phyloP scores from a whole-genome alignment of 2,113 vertebrate genomes.

The Micromys minutus region DNA sequence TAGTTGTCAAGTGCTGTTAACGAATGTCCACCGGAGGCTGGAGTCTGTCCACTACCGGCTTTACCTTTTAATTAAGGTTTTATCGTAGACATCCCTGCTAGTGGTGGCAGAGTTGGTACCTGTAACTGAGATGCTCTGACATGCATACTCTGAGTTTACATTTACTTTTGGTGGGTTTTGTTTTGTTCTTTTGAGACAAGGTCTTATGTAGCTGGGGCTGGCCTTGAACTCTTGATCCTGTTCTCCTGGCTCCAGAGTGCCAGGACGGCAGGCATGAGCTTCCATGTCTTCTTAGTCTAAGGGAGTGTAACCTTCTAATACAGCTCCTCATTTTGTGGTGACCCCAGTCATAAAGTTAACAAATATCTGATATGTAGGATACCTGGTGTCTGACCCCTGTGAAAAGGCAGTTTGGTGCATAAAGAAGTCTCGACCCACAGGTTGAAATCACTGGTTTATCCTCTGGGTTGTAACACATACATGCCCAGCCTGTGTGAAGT shows the following conservation, averaged over 20 bases:
- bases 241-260: background rate
- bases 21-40: background rate
- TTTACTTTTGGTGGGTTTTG: too few species aligned
- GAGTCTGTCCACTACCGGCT: background rate
- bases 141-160: too few species aligned
- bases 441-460: background rate
- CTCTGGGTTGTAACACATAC: background rate
- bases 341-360: background rate
- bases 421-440: background rate
- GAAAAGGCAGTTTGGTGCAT: background rate
- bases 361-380: background rate
- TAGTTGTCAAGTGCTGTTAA: too few species aligned
- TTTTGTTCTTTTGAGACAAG: background rate
- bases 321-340: background rate
- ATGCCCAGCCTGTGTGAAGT: rapidly evolving
- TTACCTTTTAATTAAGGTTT: background rate
- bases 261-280: too few species aligned
- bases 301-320: background rate
- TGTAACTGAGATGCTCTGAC: background rate
- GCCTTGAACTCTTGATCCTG: background rate
- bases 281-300: background rate
- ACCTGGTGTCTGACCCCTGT: too few species aligned
- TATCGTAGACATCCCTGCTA: background rate
- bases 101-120: background rate
- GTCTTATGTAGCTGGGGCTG: background rate